phyloP scores from a whole-genome alignment of 2,113 vertebrate species.

The Otocyon megalotis region DNA sequence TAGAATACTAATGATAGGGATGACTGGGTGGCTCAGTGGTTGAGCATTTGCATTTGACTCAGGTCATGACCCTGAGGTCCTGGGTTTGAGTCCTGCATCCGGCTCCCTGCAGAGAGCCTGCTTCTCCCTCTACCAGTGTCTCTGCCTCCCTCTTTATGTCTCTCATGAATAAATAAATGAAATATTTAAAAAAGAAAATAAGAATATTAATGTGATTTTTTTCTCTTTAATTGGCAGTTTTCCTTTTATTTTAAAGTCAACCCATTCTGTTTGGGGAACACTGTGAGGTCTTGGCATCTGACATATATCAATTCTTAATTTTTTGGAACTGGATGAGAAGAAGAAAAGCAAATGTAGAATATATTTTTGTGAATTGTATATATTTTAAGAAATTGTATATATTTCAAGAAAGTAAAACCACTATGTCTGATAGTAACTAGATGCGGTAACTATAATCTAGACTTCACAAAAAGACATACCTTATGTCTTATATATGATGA shows the following conservation, averaged over 20 bases:
- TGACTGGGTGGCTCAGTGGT: no score
- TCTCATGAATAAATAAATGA: no score
- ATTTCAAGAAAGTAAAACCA: slow-evolving; percentile 30
- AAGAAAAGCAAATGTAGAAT: not conserved
- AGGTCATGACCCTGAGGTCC: no score
- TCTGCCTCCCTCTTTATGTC: no score
- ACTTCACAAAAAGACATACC: not conserved
- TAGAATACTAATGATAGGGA: not conserved
- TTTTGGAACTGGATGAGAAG: not conserved
- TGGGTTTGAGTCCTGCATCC: no score
- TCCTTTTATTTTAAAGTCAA: not conserved
- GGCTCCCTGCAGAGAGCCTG: no score
- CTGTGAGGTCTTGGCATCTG: not conserved
- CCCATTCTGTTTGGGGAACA: not conserved
- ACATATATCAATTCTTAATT: not conserved
- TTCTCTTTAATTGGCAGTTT: not conserved
- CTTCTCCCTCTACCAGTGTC: no score
- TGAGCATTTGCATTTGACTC: no score
- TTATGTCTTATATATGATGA: not conserved
- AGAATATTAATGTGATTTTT: not conserved
- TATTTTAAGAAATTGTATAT: not conserved
- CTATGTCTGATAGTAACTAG: not conserved
- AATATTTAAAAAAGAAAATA: no score
- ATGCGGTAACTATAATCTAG: not conserved
- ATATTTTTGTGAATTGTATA: not conserved